Evolutionary conservation across 2,113 vertebrate species (phyloP).

Genomic region (Hippocampus mohnikei): DNA sequence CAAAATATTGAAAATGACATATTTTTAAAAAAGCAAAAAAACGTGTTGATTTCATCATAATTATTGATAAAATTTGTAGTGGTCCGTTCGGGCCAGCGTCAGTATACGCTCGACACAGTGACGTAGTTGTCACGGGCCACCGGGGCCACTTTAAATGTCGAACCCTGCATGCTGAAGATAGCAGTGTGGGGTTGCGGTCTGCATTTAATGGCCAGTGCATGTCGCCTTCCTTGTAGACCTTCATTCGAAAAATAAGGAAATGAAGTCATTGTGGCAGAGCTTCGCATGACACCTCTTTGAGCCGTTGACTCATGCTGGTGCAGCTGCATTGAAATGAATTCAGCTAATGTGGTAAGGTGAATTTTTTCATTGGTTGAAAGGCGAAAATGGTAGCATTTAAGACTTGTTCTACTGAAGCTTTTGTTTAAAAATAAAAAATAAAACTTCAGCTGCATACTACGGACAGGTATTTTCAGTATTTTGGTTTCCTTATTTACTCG

Average conservation of each 20-base stretch:
- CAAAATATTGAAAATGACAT: too few relatives aligned
- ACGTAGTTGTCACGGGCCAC: too few relatives aligned
- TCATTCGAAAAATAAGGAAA: background rate
- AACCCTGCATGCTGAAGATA: background rate
- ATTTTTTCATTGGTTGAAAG: slow-evolving; percentile 1
- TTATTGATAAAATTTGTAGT: too few relatives aligned
- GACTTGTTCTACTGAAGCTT: too few relatives aligned
- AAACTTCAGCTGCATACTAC: too few relatives aligned
- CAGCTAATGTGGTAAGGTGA: slow-evolving; percentile 24
- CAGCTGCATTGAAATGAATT: background rate
- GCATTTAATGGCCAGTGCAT: background rate
- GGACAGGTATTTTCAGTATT: background rate
- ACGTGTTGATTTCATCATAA: too few relatives aligned
- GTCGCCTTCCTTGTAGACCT: background rate
- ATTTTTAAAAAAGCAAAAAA: too few relatives aligned
- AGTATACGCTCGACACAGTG: too few relatives aligned
- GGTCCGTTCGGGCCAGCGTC: too few relatives aligned
- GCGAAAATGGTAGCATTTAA: background rate
- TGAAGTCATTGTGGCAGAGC: background rate
- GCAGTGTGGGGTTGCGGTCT: background rate
- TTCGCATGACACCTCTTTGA: background rate
- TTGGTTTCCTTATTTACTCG: too few relatives aligned
- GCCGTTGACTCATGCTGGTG: background rate
- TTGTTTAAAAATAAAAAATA: too few relatives aligned
- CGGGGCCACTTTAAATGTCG: too few relatives aligned